These are phyloP conservation scores for Lamprotornis superbus DNA, from an alignment of 2,113 vertebrate species.

Conservation along the genomic window DNA sequence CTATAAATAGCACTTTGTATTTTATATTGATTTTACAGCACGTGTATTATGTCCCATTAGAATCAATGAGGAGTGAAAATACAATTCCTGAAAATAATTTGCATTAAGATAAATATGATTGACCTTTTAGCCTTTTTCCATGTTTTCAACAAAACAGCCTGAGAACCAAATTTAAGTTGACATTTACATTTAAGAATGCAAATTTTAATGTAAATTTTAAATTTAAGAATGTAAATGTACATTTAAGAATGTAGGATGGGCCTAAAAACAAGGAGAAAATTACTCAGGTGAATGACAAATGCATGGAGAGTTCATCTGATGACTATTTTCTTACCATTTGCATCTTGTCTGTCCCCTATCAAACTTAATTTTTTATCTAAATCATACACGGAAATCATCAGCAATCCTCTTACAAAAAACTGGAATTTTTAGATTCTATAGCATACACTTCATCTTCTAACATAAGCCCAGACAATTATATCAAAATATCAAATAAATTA, in stretches of 20 bases:
- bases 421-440: slow-evolving; percentile 26
- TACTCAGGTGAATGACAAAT: background rate
- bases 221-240: background rate
- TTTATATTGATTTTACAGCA: slow-evolving; percentile 10
- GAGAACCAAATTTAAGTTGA: background rate
- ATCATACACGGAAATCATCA: slow-evolving; percentile 42
- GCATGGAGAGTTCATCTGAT: background rate
- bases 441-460: slow-evolving; percentile 65
- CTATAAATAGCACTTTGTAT: slow-evolving; percentile 7
- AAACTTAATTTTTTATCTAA: slow-evolving; percentile 38
- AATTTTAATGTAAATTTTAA: too few relatives aligned
- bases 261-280: background rate
- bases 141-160: background rate
- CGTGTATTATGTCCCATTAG: background rate
- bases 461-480: slow-evolving; percentile 56
- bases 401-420: slow-evolving; percentile 28
- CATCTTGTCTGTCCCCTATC: background rate
- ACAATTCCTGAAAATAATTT: slow-evolving; percentile 46
- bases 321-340: background rate
- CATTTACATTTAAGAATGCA: background rate
- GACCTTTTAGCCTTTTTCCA: slow-evolving; percentile 18
- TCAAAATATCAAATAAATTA: slow-evolving; percentile 66
- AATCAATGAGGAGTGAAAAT: slow-evolving; percentile 51
- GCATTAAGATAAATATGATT: slow-evolving; percentile 32
- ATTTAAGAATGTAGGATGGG: background rate